These are phyloP conservation scores for Elanoides forficatus DNA, from an alignment of 2,113 vertebrate genomes.

Conservation along the genomic window DNA sequence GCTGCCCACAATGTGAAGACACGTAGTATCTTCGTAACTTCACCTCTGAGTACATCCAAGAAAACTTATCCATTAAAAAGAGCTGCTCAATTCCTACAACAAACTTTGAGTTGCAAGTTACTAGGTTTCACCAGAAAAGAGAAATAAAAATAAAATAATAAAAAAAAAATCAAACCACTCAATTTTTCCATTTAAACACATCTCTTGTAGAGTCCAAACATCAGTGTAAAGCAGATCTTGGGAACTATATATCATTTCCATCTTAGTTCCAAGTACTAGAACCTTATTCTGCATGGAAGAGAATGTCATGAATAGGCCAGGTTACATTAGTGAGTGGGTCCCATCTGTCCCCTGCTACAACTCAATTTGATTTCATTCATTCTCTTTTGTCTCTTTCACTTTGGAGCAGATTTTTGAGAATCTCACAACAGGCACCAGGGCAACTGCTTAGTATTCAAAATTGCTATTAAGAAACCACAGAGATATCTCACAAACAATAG, in stretches of 20 bases:
- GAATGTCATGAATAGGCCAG: slow-evolving; percentile 72
- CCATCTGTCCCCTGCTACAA: slow-evolving; percentile 81
- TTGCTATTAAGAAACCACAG: slow-evolving; percentile 29
- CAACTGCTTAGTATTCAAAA: slow-evolving; percentile 72
- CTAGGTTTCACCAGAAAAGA: neutral
- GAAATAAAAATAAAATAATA: too few relatives aligned
- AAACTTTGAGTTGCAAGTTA: neutral
- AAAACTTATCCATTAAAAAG: neutral
- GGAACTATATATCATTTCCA: neutral
- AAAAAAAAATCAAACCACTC: neutral
- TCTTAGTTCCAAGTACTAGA: slow-evolving; percentile 36
- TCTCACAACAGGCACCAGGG: slow-evolving; percentile 65
- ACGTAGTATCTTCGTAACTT: neutral
- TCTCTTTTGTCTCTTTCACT: slow-evolving; percentile 78
- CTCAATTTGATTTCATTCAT: slow-evolving; percentile 82
- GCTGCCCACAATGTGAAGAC: neutral
- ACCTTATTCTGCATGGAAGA: slow-evolving; percentile 16
- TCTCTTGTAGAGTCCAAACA: neutral
- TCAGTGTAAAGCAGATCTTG: neutral
- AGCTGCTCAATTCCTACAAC: rapidly evolving
- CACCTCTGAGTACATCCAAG: neutral
- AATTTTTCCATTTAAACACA: neutral
- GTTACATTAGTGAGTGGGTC: slow-evolving; percentile 73
- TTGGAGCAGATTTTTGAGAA: slow-evolving; percentile 73
- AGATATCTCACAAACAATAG: slow-evolving; percentile 44